A percentile compares a stretch with the other conserved stretches of the same genome.
Evolutionary conservation across 2,888 invertebrate species (phyloP).

Genomic region (Eupeodes luniger): DNA sequence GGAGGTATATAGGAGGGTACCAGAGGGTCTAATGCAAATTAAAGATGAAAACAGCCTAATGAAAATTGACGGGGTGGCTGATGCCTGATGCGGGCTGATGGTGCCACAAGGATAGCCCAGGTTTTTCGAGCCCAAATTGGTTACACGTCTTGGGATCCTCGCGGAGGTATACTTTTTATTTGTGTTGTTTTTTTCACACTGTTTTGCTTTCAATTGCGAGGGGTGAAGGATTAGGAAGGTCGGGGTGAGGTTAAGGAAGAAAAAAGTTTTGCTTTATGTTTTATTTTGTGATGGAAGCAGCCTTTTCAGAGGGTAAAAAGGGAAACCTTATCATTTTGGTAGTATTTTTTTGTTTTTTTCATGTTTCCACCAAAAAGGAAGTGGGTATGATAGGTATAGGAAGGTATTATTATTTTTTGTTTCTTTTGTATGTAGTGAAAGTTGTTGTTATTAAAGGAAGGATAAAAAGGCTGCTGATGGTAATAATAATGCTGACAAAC

Average conservation of each 20-base stretch:
- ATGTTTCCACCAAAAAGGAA: not conserved
- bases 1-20: not conserved
- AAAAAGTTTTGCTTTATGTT: conserved; percentile 59
- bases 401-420: conserved; percentile 43
- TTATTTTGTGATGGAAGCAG: conserved; percentile 14
- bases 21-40: conserved; percentile 66
- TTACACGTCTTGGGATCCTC: conserved; percentile 24
- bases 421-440: conserved; percentile 3
- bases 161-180: not conserved
- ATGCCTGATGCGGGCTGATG: not conserved
- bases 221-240: not conserved
- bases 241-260: not conserved
- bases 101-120: not conserved
- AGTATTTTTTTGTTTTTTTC: conserved; percentile 37
- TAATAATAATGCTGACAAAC: conserved; percentile 70
- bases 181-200: not conserved
- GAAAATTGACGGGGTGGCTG: conserved; percentile 68
- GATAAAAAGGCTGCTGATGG: conserved; percentile 21
- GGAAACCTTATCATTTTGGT: conserved; percentile 66
- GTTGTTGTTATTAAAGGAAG: conserved; percentile 15
- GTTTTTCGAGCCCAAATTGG: conserved; percentile 49
- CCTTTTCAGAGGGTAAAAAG: conserved; percentile 12
- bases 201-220: conserved; percentile 22
- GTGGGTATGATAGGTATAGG: not conserved
- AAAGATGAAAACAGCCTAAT: conserved; percentile 65